Base-by-base conservation (phyloP, 2,113 vertebrate genomes). In the Argyrosomus japonicus region DNA sequence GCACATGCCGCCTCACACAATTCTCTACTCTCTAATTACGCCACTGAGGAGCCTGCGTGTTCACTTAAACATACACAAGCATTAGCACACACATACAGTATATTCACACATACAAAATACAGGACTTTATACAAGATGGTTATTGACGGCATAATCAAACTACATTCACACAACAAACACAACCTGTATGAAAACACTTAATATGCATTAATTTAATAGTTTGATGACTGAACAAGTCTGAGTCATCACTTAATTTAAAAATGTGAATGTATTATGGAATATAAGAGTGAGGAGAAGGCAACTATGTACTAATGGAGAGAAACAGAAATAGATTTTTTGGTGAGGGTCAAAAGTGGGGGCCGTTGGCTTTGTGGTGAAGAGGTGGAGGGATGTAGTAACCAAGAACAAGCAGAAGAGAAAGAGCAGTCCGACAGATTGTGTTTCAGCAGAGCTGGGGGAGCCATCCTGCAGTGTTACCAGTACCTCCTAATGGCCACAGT, bases 391-490 rank as follows among this genome's bases (percentile, higher is more conserved):
- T 60, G 69, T 58, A 74, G 36, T 81, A 78, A 78, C 60, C 69
- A 63, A 77, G 67, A 61, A 50, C 5, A 54, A 68, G 60, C 7
- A 62, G 54, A 43, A 73, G 81, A 85, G 75, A 85, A 68, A 62
- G 77, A 81, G 67, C 43, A 60, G 57, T 65, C 43, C 21, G 8
- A 82, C 43, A 81, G 76, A 84, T 88, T 90, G 73, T 54, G 83
- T 91, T 92, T 88, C 81, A 83, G 50, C 63, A 72, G 82, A 83
- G 79, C 79, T 79, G 56, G 50, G 81, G 85, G 87, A 88, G 82
- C 80, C 56, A 70, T 90, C 84, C 88, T 82, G 79, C 75, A 79
- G 68, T 77, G 82, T 89, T 90, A 92, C 88, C 81, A 82, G 81
- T 75, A 82, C 74, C 71, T 87, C 73, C 84, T 90, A 92, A 91